Base-by-base conservation (phyloP, 2,797 vertebrate species). In the Pygocentrus nattereri region DNA sequence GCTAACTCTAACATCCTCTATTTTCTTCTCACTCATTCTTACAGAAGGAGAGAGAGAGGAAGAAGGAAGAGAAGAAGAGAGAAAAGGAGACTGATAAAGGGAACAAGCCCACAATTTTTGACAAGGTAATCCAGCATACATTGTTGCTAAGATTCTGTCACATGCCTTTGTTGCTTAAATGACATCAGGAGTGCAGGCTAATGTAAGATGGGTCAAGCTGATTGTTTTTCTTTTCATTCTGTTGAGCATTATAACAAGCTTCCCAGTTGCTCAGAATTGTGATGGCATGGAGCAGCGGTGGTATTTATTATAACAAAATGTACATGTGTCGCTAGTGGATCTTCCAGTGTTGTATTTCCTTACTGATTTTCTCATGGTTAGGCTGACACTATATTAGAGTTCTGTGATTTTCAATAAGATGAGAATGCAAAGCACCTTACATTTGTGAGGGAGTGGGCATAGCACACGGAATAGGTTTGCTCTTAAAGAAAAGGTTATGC, bases 41-140 rank as follows among this genome's bases (percentile, higher is more conserved):
- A 78, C 90, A 97, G 97, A 98, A 96, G 90, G 97, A 98, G 89
- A 95, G 95, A 79, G 96, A 97, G 86, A 98, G 95, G 93, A 97
- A 97, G 90, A 97, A 96, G 86, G 97, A 97, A 87, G 97, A 98
- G 80, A 97, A 95, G 91, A 98, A 96, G 91, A 95, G 90, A 89
- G 97, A 98, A 69, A 96, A 91, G 89, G 96, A 98, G 49, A 84
- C 88, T 41, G 96, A 98, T 88, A 98, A 95, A 91, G 68, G 91
- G 76, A 91, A 92, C 69, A 96, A 95, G 88, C 91, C 92, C 41
- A 89, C 93, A 88, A 86, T 89, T 87, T 90, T 91, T 89, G 91
- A 95, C 86, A 99, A 98, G 96, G 96, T 98, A 96, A 92, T 67
- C 38, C 38, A 83, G 61, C 64, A 70, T 44, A 47, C 65, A 72